Evolutionary conservation across 2,797 vertebrate species (phyloP).

Genomic region (Rhincodon typus): DNA sequence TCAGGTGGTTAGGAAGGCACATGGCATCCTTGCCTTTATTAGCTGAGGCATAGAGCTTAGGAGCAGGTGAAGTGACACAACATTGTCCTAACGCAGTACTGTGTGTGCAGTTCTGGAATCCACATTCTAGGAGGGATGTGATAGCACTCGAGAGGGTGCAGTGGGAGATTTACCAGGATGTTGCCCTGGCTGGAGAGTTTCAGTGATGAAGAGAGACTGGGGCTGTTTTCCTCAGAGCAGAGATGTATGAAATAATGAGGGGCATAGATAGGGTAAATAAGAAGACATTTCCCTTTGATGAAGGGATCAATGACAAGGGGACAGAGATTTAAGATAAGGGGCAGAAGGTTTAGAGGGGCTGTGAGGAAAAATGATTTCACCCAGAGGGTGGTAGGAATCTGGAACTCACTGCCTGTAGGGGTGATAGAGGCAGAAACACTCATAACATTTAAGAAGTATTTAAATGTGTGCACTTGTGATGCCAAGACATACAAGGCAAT

Average conservation of each 20-base stretch:
- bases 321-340: too few relatives aligned
- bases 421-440: too few relatives aligned
- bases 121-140: neutral
- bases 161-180: neutral
- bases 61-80: neutral
- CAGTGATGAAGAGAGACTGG: neutral
- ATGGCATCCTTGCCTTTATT: neutral
- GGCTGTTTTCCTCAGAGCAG: neutral
- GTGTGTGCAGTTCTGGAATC: neutral
- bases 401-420: too few relatives aligned
- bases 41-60: neutral
- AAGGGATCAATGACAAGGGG: too few relatives aligned
- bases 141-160: neutral
- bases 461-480: too few relatives aligned
- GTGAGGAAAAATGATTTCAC: too few relatives aligned
- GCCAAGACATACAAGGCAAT: too few relatives aligned
- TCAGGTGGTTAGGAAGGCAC: neutral
- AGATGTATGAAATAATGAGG: neutral
- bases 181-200: too few relatives aligned
- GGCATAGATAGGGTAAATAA: neutral
- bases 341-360: too few relatives aligned
- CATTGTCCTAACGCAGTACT: neutral
- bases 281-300: neutral
- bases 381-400: too few relatives aligned
- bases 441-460: too few relatives aligned